A percentile compares a stretch with the other conserved stretches of the same genome.
phyloP scores from a whole-genome alignment of 2,888 invertebrate genomes.

The Vannuccia rotundouncinata region DNA sequence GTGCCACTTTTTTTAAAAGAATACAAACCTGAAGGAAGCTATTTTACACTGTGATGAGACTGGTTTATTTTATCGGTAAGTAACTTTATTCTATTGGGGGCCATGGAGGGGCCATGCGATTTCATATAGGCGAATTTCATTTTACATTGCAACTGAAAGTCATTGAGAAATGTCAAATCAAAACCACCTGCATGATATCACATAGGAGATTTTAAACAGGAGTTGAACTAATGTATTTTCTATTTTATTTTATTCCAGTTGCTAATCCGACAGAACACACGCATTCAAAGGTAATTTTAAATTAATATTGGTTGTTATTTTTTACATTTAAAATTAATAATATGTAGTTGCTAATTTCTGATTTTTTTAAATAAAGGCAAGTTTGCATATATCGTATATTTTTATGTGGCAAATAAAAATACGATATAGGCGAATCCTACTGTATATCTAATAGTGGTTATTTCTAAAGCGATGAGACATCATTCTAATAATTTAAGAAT shows the following conservation, averaged over 20 bases:
- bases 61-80: constrained; percentile 24
- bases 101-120: constrained; percentile 1
- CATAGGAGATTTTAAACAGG: neutral
- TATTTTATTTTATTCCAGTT: constrained; percentile 24
- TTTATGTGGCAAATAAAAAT: too few relatives aligned
- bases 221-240: constrained; percentile 11
- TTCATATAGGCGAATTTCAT: neutral
- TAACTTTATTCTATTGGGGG: constrained; percentile 17
- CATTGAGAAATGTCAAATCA: neutral
- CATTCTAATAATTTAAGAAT: too few relatives aligned
- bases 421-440: too few relatives aligned
- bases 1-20: constrained; percentile 7
- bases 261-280: constrained; percentile 8
- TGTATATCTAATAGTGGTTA: too few relatives aligned
- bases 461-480: too few relatives aligned
- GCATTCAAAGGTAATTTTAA: constrained; percentile 12
- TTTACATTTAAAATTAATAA: too few relatives aligned
- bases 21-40: constrained; percentile 15
- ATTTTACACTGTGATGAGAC: constrained; percentile 4
- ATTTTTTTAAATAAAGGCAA: too few relatives aligned
- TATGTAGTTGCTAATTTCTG: too few relatives aligned
- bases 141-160: neutral
- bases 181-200: neutral
- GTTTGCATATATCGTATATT: too few relatives aligned
- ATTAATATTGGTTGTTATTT: too few relatives aligned